Evolutionary conservation across 2,888 invertebrate genomes (phyloP), one percentile per base, ranked within the genome.

Genomic region (Caenorhabditis sp.): DNA sequence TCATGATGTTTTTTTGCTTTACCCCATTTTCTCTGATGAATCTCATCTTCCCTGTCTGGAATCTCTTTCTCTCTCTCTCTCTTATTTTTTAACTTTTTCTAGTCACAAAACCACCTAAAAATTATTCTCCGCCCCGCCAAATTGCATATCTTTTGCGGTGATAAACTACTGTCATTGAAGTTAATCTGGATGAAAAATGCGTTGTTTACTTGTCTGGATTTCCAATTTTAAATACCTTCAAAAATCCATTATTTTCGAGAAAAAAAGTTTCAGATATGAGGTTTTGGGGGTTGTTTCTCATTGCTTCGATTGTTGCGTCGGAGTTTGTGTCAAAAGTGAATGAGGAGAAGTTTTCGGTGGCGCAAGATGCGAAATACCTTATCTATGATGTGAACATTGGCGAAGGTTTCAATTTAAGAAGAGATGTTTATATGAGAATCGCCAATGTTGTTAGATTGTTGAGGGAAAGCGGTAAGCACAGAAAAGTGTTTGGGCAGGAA

Each of bases 401-500:
- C 0, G 97, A 99, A 90, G 99, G 99, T 0, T 99, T 99, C 88
- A 99, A 99, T 90, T 91, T 99, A 74, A 91, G 96, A 19, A 91
- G 97, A 43, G 97, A 99, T 90, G 97, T 99, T 1, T 97, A 95
- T 86, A 92, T 97, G 91, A 91, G 97, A 81, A 91, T 95, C 84
- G 95, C 96, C 1, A 92, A 93, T 58, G 92, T 96, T 87, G 90
- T 94, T 0, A 91, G 92, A 36, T 91, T 92, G 69, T 90, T 95
- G 63, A 90, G 91, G 69, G 81, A 86, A 24, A 68, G 73, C 68
- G 90, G 90, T 66, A 8, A 26, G 27, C 19, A n/a, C n/a, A n/a
- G n/a, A n/a, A n/a, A n/a, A n/a, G n/a, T n/a, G n/a, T n/a, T n/a
- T n/a, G n/a, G n/a, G n/a, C n/a, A n/a, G n/a, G n/a, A n/a, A n/a